Conservation (phyloP, 2,113 vertebrate species). For the Etheostoma cragini region DNA sequence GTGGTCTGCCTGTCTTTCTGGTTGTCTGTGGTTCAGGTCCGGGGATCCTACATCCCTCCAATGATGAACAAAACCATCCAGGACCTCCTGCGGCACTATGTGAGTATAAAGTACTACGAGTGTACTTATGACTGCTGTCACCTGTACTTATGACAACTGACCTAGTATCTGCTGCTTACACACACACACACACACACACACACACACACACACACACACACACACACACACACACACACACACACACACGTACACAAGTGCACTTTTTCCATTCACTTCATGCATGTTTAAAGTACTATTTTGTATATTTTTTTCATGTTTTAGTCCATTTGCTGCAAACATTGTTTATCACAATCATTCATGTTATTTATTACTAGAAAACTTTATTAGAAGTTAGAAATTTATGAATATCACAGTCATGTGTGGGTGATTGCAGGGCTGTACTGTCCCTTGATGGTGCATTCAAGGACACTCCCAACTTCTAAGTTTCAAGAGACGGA, state of each 20-base stretch:
- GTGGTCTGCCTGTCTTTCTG: slow-evolving; percentile 46
- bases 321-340: background rate
- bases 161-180: background rate
- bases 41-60: background rate
- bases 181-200: background rate
- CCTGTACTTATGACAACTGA: too few relatives aligned
- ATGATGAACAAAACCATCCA: slow-evolving; percentile 69
- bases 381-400: background rate
- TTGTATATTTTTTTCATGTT: background rate
- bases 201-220: background rate
- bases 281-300: background rate
- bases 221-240: background rate
- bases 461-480: slow-evolving; percentile 13
- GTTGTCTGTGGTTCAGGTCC: slow-evolving; percentile 37
- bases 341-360: background rate
- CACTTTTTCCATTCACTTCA: background rate
- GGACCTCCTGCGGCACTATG: slow-evolving; percentile 62
- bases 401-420: background rate
- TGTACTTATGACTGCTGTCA: background rate
- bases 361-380: background rate
- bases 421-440: background rate
- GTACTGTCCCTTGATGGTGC: background rate
- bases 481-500: background rate
- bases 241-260: background rate
- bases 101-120: slow-evolving; percentile 52